Evolutionary conservation across 2,888 invertebrate species (phyloP).

Genomic region (Griposia aprilina): DNA sequence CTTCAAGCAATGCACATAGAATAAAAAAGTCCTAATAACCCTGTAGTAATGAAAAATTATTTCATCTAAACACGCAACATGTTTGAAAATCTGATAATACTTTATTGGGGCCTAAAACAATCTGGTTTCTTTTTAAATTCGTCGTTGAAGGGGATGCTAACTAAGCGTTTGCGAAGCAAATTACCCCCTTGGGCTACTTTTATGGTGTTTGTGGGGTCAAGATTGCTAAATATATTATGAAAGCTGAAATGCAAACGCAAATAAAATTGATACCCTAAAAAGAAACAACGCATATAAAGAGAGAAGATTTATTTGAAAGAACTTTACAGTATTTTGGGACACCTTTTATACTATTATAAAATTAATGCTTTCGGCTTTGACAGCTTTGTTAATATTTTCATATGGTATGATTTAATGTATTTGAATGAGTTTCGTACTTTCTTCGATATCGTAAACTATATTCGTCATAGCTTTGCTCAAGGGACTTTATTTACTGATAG

Average conservation of each 20-base stretch:
- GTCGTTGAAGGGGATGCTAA: conserved; percentile 50
- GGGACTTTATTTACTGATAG: background rate
- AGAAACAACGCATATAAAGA: conserved; percentile 7
- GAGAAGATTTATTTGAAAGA: background rate
- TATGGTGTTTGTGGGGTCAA: conserved; percentile 47
- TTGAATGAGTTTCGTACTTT: background rate
- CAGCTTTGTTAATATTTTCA: background rate
- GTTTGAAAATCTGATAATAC: conserved; percentile 43
- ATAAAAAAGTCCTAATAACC: background rate
- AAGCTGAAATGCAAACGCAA: conserved; percentile 27
- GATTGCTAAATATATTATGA: conserved; percentile 51
- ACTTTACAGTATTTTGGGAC: background rate
- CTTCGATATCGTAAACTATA: background rate
- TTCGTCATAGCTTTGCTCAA: background rate
- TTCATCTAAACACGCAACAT: conserved; percentile 1
- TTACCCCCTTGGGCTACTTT: conserved; percentile 49
- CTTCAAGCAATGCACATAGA: background rate
- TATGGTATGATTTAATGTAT: background rate
- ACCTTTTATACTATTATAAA: background rate
- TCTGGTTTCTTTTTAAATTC: conserved; percentile 29
- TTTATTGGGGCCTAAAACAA: conserved; percentile 33
- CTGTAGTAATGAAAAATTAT: background rate
- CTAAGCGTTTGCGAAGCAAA: conserved; percentile 49
- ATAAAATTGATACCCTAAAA: conserved; percentile 37
- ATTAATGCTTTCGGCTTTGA: background rate